Base-by-base conservation (phyloP, 2,797 vertebrate species). In the Scyliorhinus canicula region DNA sequence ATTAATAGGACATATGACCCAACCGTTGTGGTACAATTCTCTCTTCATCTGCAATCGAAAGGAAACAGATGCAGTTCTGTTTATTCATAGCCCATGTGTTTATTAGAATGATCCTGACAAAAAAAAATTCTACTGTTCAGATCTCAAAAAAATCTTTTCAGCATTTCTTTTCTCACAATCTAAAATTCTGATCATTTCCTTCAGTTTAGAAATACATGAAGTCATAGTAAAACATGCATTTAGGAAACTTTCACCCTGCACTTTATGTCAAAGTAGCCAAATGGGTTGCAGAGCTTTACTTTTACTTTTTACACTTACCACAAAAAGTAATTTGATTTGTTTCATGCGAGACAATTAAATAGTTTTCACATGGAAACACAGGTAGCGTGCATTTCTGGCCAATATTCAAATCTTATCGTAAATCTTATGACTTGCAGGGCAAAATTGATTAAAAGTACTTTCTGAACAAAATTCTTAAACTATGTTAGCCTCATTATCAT, bases 31-130 rank as follows among this genome's bases (percentile, higher is more conserved):
- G 79, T 24, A 82, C 19, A 82, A 82, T 47, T 82, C 79, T 82
- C 44, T 82, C 21, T 47, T 82, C 44, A 47, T 40, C 79, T 82
- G 40, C 79, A 82, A 82, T 82, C 44, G 24, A 82, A 82, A 82
- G 79, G 40, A 82, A 82, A 82, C 79, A 82, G 79, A 82, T 82
- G 79, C 44, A 82, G 79, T 82, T 47, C 79, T 82, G 40, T 82
- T 82, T 82, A 82, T 82, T 82, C 21, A 47, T 47, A 47, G 40
- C 6, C 79, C 24, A 82, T 82, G 21, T 82, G 21, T 47, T 24
- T 26, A 47, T 82, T 26, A 47, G 40, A 82, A 82, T 44, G 79
- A 24, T 26, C 44, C 44, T 3, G 47, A 82, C 6, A 82, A 82
- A 82, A 82, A 82, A 82, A 44, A 47, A 5, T 82, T 47, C 79